Percentiles rank a stretch among this genome's conserved stretches.
These are phyloP conservation scores for Phrynosoma platyrhinos DNA, from an alignment of 2,113 vertebrate species.

Conservation along the genomic window DNA sequence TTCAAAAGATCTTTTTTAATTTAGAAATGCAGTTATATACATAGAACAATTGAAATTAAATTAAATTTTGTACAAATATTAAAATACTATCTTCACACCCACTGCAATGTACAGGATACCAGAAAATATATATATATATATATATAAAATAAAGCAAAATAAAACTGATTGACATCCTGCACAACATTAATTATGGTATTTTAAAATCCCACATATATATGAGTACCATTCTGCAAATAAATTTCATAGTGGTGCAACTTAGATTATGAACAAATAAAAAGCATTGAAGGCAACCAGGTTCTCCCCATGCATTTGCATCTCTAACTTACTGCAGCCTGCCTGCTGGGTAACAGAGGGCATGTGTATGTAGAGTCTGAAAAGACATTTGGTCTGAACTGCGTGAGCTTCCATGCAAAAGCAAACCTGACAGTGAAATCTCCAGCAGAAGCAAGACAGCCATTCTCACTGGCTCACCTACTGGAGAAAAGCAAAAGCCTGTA, in stretches of 20 bases:
- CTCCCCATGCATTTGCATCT: slow-evolving; percentile 50
- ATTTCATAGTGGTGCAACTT: slow-evolving; percentile 73
- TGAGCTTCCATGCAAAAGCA: slow-evolving; percentile 17
- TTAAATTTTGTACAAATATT: slow-evolving; percentile 99
- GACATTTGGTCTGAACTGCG: slow-evolving; percentile 24
- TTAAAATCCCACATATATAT: slow-evolving; percentile 64
- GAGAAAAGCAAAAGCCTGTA: slow-evolving; percentile 13
- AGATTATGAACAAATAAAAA: slow-evolving; percentile 63
- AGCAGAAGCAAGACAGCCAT: slow-evolving; percentile 17
- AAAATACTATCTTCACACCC: slow-evolving; percentile 99
- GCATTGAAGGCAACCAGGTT: slow-evolving; percentile 58
- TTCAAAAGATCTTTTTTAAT: slow-evolving; percentile 98
- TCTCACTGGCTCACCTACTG: slow-evolving; percentile 1
- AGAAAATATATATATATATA: slow-evolving; percentile 78
- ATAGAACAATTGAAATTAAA: slow-evolving; percentile 99
- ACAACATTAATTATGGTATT: slow-evolving; percentile 67
- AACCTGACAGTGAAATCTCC: background rate
- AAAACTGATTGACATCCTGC: slow-evolving; percentile 79
- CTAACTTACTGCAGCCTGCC: slow-evolving; percentile 50
- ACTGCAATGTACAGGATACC: slow-evolving; percentile 94
- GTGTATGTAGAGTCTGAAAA: background rate
- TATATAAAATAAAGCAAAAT: slow-evolving; percentile 85
- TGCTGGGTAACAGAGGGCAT: background rate
- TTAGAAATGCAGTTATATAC: slow-evolving; percentile 99
- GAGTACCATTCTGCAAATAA: slow-evolving; percentile 80